Evolutionary conservation across 2,888 invertebrate species (phyloP).

Genomic region (Ochropleura leucogaster): DNA sequence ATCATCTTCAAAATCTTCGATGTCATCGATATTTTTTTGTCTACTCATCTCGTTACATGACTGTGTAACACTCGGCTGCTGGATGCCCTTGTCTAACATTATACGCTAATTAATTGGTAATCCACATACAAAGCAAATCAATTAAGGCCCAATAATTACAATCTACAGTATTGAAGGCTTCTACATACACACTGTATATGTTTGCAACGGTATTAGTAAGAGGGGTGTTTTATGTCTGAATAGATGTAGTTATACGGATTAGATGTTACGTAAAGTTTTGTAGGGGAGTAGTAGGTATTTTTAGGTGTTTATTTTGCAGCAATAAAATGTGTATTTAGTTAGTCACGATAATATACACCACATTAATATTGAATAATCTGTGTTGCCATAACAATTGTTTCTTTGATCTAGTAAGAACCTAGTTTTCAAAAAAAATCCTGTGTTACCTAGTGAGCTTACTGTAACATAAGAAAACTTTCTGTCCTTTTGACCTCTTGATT

Average conservation of each 20-base stretch:
- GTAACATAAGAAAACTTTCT: background rate
- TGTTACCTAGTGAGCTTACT: background rate
- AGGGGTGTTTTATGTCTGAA: constrained; percentile 42
- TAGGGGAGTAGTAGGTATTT: too few relatives aligned
- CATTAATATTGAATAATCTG: background rate
- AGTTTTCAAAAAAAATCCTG: background rate
- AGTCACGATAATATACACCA: background rate
- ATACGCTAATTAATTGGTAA: constrained; percentile 87
- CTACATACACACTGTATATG: constrained; percentile 55
- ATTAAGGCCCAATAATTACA: constrained; percentile 86
- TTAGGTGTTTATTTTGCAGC: background rate
- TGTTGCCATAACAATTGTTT: background rate
- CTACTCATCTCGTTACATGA: constrained; percentile 1
- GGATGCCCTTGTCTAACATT: constrained; percentile 76
- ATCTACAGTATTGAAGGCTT: constrained; percentile 71
- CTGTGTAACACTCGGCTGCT: constrained; percentile 34
- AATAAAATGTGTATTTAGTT: background rate
- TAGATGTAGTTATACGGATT: constrained; percentile 19
- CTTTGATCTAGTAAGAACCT: background rate
- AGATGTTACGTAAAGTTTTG: constrained; percentile 1
- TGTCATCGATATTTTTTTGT: constrained; percentile 15
- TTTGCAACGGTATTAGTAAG: constrained; percentile 48
- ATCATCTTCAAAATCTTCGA: background rate
- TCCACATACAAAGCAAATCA: constrained; percentile 89
- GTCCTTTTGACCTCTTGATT: constrained; percentile 21